These are phyloP conservation scores for Pseudotriccus pelzelni DNA, from an alignment of 2,797 vertebrate genomes.

Conservation along the genomic window DNA sequence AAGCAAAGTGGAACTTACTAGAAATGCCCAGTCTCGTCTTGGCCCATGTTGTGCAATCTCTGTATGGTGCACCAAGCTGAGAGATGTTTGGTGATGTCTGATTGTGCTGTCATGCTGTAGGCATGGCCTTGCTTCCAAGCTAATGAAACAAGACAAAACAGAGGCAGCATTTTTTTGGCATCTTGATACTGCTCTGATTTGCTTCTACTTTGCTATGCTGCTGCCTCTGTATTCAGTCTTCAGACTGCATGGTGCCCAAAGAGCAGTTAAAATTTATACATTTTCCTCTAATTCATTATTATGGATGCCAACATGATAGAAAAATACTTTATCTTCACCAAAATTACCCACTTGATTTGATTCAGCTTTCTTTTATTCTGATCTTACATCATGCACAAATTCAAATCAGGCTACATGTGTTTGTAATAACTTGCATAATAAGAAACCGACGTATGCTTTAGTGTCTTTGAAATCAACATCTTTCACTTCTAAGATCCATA, in stretches of 20 bases:
- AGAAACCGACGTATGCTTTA: background rate
- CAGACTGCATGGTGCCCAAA: background rate
- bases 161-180: background rate
- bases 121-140: background rate
- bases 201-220: background rate
- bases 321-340: background rate
- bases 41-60: background rate
- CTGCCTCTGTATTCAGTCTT: background rate
- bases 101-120: background rate
- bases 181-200: background rate
- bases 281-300: background rate
- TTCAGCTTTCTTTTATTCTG: background rate
- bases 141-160: background rate
- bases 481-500: background rate
- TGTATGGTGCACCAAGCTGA: background rate
- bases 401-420: background rate
- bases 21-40: background rate
- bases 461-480: background rate
- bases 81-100: background rate
- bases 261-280: background rate
- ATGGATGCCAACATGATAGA: background rate
- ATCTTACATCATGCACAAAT: background rate
- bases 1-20: background rate
- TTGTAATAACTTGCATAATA: background rate
- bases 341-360: background rate